Evolutionary conservation across 2,797 vertebrate genomes (phyloP).

Genomic region (Malacoraja senta): DNA sequence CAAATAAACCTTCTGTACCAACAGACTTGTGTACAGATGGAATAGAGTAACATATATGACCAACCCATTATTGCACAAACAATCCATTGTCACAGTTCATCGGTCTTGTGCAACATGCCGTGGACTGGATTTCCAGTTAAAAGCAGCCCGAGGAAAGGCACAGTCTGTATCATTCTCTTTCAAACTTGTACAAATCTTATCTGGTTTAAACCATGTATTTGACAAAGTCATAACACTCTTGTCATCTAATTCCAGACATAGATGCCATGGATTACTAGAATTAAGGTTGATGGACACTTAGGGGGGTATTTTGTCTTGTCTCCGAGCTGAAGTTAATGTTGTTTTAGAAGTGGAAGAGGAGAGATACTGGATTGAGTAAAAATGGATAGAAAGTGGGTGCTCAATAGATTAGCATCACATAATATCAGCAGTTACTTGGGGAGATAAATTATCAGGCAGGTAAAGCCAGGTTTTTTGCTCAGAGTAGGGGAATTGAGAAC

Average conservation of each 20-base stretch:
- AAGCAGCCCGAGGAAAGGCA: not conserved
- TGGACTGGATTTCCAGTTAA: not conserved
- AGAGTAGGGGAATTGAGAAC: too few species aligned
- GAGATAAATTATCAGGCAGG: not conserved
- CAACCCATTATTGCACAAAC: not conserved
- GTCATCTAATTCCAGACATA: not conserved
- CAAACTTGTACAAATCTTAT: not conserved
- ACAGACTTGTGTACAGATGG: not conserved
- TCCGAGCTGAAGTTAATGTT: too few species aligned
- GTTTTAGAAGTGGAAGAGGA: too few species aligned
- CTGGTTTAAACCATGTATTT: not conserved
- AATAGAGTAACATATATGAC: not conserved
- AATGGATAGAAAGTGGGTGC: too few species aligned
- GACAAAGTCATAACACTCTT: not conserved
- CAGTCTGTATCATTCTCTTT: not conserved
- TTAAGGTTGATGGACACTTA: not conserved
- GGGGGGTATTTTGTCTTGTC: not conserved
- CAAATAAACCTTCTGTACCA: not conserved
- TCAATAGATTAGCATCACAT: too few species aligned
- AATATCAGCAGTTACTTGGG: too few species aligned
- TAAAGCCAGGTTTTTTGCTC: too few species aligned
- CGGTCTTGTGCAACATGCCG: not conserved
- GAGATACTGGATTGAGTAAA: too few species aligned
- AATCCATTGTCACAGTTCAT: not conserved
- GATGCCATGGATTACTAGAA: not conserved